Percentiles rank a stretch among this genome's conserved stretches.
Conservation (phyloP, 2,888 invertebrate species). For the Graphium colonna region DNA sequence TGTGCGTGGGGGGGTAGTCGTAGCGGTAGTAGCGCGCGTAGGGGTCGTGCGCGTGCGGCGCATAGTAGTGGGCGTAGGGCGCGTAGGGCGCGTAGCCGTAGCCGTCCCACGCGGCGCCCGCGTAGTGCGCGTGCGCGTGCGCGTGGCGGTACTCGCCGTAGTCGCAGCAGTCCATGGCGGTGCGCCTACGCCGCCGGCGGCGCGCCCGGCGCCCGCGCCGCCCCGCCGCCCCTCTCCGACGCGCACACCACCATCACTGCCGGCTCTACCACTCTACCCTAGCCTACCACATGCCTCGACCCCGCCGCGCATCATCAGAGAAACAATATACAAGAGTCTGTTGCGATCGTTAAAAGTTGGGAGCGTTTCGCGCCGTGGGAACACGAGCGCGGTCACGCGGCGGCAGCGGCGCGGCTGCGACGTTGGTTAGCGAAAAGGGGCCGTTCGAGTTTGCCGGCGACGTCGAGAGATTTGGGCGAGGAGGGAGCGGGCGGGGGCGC, state of each 20-base stretch:
- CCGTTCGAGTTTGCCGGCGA: too few species aligned
- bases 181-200: constrained; percentile 56
- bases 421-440: constrained; percentile 77
- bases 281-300: constrained; percentile 1
- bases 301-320: constrained; percentile 7
- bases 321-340: too few species aligned
- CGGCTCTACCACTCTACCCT: constrained; percentile 14
- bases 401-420: constrained; percentile 71
- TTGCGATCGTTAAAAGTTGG: too few species aligned
- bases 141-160: constrained; percentile 71
- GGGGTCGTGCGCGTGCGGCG: constrained; percentile 59
- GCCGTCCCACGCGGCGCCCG: constrained; percentile 53
- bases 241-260: constrained; percentile 50
- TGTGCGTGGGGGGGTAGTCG: constrained; percentile 64
- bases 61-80: constrained; percentile 58
- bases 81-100: constrained; percentile 57
- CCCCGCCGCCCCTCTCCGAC: constrained; percentile 51
- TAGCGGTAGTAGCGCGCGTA: constrained; percentile 72
- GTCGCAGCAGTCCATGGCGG: constrained; percentile 74
- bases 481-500: constrained; percentile 33
- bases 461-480: constrained; percentile 54
- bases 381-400: constrained; percentile 44
- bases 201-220: constrained; percentile 45
- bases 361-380: too few species aligned
- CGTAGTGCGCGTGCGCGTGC: constrained; percentile 50